Evolutionary conservation across 1,140 invertebrate genomes (phyloP), one percentile per base, ranked within the genome.

Genomic region (Neuroterus valhalla): DNA sequence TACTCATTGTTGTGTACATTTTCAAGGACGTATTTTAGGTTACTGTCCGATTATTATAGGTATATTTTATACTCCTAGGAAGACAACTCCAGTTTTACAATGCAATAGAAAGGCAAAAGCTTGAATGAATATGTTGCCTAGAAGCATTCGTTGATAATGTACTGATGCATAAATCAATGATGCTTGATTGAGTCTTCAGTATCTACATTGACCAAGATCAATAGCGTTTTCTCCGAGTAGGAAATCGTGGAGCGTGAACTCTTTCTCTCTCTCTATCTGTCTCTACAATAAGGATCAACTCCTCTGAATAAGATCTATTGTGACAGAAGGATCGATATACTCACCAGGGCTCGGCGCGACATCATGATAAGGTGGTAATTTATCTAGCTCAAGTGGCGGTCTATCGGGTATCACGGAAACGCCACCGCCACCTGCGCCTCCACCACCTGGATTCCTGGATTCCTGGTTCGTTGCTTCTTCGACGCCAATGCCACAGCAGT

Each of bases 291-390:
- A 31, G 55, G 23, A 62, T 26, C 55, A 62, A 62, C 26, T 38
- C 31, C 21, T n/a, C 31, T 62, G 55, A 62, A 31, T 38, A 62
- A 62, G 55, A 62, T 38, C 31, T 26, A 62, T 62, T 38, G 55
- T 6, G 55, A 62, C 26, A 62, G 55, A 38, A 31, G 21, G n/a
- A 62, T 62, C 55, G 71, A 74, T 75, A 81, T 80, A 87, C 85
- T 84, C 76, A 90, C 89, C 89, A 50, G 88, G 88, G 74, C 84
- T 89, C 67, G 89, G 88, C 69, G 89, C 86, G 38, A 89, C 88
- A 79, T 90, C 89, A 78, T 90, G 89, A 86, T 90, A 90, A 79
- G 89, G 89, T 38, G 89, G 89, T 75, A 90, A 84, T 82, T 90
- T 90, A 81, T 90, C 89, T 71, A 90, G 83, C 82, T 90, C 89